Percentiles rank a stretch among this genome's conserved stretches.
Evolutionary conservation across 2,888 invertebrate genomes (phyloP).

Genomic region (Ichneumoninae sp.): DNA sequence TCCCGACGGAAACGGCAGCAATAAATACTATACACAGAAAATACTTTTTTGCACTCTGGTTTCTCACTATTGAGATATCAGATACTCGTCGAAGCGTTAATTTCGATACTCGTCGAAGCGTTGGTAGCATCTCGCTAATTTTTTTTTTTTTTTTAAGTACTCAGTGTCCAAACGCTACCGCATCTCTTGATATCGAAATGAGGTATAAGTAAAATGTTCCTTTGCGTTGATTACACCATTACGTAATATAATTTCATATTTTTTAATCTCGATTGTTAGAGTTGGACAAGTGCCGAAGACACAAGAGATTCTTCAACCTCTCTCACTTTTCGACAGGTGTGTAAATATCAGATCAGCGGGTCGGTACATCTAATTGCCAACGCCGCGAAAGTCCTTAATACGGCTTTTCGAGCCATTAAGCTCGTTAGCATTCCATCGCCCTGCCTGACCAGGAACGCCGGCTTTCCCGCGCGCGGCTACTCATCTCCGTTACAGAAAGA

Average conservation of each 20-base stretch:
- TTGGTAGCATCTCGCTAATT: too few relatives aligned
- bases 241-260: background rate
- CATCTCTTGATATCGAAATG: background rate
- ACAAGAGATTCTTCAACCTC: background rate
- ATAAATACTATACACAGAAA: too few relatives aligned
- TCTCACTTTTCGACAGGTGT: constrained; percentile 14
- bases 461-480: constrained; percentile 8
- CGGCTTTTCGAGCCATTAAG: constrained; percentile 61
- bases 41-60: too few relatives aligned
- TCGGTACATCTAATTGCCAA: constrained; percentile 53
- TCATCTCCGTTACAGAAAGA: constrained; percentile 39
- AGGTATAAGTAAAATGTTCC: background rate
- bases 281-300: background rate
- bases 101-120: too few relatives aligned
- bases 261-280: background rate
- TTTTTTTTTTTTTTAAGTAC: too few relatives aligned
- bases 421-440: constrained; percentile 57
- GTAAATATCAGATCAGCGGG: constrained; percentile 39
- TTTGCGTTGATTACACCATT: background rate
- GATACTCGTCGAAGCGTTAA: too few relatives aligned
- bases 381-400: constrained; percentile 59
- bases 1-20: too few relatives aligned
- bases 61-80: too few relatives aligned
- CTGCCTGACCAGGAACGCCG: constrained; percentile 47
- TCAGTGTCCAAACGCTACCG: too few relatives aligned